Conservation (phyloP, 2,888 invertebrate genomes). For the Eurytoma adleriae region DNA sequence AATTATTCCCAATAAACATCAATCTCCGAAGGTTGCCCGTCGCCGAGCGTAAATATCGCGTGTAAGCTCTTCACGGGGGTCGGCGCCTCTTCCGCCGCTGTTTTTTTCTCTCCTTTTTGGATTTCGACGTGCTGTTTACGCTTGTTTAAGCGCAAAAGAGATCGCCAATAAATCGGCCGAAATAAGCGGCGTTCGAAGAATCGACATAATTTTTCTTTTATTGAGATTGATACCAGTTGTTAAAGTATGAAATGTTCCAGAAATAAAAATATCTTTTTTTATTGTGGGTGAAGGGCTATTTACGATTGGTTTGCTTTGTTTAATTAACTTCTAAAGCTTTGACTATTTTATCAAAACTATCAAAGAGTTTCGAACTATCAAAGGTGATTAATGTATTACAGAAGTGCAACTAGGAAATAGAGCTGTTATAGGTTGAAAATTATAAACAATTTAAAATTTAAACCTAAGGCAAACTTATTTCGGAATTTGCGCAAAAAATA, state of each 20-base stretch:
- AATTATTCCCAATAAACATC: constrained; percentile 47
- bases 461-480: too few species aligned
- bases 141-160: constrained; percentile 1
- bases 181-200: constrained; percentile 19
- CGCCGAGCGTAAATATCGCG: constrained; percentile 48
- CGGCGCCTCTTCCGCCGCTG: background rate
- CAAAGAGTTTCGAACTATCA: too few species aligned
- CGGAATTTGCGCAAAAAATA: too few species aligned
- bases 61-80: constrained; percentile 17
- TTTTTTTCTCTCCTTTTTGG: background rate
- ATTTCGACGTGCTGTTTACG: background rate
- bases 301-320: too few species aligned
- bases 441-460: too few species aligned
- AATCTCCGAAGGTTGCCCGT: constrained; percentile 26
- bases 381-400: too few species aligned
- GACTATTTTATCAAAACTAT: too few species aligned
- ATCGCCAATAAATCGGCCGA: constrained; percentile 17
- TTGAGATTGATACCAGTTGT: background rate
- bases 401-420: too few species aligned
- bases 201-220: background rate
- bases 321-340: too few species aligned
- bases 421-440: too few species aligned
- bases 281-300: background rate
- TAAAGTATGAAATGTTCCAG: background rate
- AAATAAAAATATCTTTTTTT: background rate